Evolutionary conservation across 2,888 invertebrate species (phyloP).

Genomic region (Yponomeuta plumbellus): DNA sequence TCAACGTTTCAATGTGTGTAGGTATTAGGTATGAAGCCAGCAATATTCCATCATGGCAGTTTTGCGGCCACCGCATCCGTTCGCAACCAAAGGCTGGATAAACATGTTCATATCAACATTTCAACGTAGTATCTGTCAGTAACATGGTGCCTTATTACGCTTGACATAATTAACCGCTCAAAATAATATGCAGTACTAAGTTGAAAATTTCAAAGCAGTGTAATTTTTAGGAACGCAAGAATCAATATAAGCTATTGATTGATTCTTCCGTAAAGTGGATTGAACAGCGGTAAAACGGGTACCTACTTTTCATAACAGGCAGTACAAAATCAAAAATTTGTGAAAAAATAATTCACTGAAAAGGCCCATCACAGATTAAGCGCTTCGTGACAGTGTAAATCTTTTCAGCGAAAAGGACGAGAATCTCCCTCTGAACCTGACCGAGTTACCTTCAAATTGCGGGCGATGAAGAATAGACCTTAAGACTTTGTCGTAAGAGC

Average conservation of each 20-base stretch:
- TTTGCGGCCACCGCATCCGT: not conserved
- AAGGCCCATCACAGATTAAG: not conserved
- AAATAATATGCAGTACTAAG: too few relatives aligned
- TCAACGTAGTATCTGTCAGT: not conserved
- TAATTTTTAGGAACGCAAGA: too few relatives aligned
- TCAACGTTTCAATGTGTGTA: too few relatives aligned
- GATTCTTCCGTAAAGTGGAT: too few relatives aligned
- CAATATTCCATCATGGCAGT: not conserved
- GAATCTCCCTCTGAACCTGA: constrained; percentile 5
- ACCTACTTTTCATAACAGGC: too few relatives aligned
- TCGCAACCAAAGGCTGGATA: not conserved
- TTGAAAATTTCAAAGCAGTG: too few relatives aligned
- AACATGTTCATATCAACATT: not conserved
- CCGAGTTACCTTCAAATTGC: not conserved
- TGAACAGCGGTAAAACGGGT: too few relatives aligned
- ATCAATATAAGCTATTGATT: too few relatives aligned
- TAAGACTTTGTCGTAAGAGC: not conserved
- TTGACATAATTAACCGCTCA: not conserved
- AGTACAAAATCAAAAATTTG: too few relatives aligned
- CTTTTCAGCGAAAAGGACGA: not conserved
- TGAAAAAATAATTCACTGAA: not conserved
- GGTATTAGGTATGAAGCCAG: not conserved
- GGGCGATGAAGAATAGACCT: not conserved
- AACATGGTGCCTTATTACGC: not conserved
- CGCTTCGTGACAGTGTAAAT: constrained; percentile 6